A percentile compares a stretch with the other conserved stretches of the same genome.
These are phyloP conservation scores for Notocelia uddmanniana DNA, from an alignment of 2,888 invertebrate species.

Conservation along the genomic window DNA sequence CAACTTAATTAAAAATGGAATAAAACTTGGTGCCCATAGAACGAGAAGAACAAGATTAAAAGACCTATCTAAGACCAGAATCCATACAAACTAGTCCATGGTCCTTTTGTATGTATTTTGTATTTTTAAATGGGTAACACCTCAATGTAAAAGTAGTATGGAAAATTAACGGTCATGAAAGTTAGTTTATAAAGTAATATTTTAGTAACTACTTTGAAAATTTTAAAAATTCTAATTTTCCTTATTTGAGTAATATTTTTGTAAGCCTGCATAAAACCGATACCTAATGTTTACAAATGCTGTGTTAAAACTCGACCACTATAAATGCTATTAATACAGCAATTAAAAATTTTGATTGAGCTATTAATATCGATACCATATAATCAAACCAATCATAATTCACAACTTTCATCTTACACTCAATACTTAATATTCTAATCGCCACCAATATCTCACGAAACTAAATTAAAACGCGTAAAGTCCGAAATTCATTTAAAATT, in stretches of 20 bases:
- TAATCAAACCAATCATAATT: conserved; percentile 33
- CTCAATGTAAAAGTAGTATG: too few species aligned
- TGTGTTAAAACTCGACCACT: background rate
- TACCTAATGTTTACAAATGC: background rate
- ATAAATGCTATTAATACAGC: conserved; percentile 8
- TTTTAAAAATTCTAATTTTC: too few species aligned
- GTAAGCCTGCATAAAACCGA: background rate
- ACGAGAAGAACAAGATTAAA: too few species aligned
- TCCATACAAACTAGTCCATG: too few species aligned
- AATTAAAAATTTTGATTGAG: conserved; percentile 24
- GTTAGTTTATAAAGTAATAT: too few species aligned
- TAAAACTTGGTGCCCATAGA: too few species aligned
- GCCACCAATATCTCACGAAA: conserved; percentile 41
- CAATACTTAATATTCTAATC: conserved; percentile 41
- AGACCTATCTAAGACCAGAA: too few species aligned
- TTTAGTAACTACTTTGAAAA: too few species aligned
- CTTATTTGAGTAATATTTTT: background rate
- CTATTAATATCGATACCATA: conserved; percentile 36
- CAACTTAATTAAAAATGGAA: too few species aligned
- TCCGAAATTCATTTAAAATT: conserved; percentile 50
- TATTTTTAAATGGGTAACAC: too few species aligned
- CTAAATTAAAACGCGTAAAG: conserved; percentile 40
- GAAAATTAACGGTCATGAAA: too few species aligned
- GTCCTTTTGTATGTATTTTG: too few species aligned
- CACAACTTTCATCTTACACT: conserved; percentile 33